Conservation (phyloP, 2,113 vertebrate species). For the Anseranas semipalmata region DNA sequence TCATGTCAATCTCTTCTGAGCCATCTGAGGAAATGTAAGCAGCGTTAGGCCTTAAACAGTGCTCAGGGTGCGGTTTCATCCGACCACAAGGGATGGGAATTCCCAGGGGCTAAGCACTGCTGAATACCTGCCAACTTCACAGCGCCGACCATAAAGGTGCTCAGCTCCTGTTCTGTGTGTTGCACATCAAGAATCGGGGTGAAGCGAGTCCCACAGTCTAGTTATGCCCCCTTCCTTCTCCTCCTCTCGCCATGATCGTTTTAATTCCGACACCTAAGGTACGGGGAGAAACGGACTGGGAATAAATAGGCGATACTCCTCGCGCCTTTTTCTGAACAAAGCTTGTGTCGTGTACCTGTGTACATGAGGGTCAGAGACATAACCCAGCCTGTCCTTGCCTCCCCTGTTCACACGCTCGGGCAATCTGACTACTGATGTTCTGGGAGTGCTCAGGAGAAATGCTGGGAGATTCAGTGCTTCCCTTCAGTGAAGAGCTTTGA, state of each 20-base stretch:
- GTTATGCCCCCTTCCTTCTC: not conserved
- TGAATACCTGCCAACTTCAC: not conserved
- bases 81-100: not conserved
- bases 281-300: not conserved
- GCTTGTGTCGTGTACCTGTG: fast-evolving
- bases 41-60: not conserved
- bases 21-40: not conserved
- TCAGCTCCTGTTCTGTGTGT: fast-evolving
- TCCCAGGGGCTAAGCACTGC: not conserved
- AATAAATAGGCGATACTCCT: not conserved
- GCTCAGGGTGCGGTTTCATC: not conserved
- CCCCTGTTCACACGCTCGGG: fast-evolving
- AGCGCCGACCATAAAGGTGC: not conserved
- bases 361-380: not conserved
- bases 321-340: not conserved
- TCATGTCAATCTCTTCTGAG: not conserved
- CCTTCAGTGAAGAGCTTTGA: not conserved
- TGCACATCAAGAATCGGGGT: not conserved
- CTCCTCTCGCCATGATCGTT: not conserved
- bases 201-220: not conserved
- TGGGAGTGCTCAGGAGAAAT: fast-evolving
- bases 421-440: too few species aligned
- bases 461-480: not conserved
- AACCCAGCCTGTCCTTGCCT: not conserved
- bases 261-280: not conserved